A percentile compares a stretch with the other conserved stretches of the same genome.
Evolutionary conservation across 2,113 vertebrate genomes (phyloP).

Genomic region (Grallaria varia): DNA sequence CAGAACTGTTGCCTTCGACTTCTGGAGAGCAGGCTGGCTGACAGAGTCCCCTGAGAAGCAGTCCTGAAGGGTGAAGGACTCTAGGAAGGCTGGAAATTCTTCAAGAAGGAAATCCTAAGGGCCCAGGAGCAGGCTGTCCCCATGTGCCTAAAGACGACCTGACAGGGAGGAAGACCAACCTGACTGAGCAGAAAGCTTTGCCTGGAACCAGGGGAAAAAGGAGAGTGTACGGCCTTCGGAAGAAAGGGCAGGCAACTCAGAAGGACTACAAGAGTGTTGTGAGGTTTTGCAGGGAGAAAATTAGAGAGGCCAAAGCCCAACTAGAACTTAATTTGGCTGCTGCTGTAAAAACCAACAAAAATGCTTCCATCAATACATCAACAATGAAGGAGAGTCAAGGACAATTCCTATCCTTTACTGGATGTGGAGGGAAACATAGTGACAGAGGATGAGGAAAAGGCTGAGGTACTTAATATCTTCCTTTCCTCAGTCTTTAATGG

Average conservation of each 20-base stretch:
- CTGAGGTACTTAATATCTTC: background rate
- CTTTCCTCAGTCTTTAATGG: background rate
- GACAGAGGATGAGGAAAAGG: background rate
- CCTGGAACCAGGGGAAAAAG: background rate
- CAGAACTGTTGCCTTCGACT: background rate
- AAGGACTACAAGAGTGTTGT: background rate
- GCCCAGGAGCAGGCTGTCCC: background rate
- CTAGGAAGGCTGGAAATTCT: background rate
- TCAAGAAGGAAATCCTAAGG: background rate
- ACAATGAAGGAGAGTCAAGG: background rate
- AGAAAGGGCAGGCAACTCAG: background rate
- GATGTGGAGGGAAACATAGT: background rate
- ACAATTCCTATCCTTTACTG: background rate
- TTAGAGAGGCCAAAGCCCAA: background rate
- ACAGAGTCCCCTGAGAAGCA: background rate
- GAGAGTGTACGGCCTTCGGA: background rate
- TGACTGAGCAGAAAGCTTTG: background rate
- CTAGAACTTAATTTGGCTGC: background rate
- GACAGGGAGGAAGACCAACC: background rate
- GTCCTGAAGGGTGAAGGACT: background rate
- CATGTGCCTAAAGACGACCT: background rate
- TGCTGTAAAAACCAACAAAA: background rate
- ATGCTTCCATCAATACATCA: background rate
- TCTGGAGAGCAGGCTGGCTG: background rate
- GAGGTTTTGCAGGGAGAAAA: background rate